phyloP scores from a whole-genome alignment of 2,888 invertebrate genomes.

The Trilocha varians region DNA sequence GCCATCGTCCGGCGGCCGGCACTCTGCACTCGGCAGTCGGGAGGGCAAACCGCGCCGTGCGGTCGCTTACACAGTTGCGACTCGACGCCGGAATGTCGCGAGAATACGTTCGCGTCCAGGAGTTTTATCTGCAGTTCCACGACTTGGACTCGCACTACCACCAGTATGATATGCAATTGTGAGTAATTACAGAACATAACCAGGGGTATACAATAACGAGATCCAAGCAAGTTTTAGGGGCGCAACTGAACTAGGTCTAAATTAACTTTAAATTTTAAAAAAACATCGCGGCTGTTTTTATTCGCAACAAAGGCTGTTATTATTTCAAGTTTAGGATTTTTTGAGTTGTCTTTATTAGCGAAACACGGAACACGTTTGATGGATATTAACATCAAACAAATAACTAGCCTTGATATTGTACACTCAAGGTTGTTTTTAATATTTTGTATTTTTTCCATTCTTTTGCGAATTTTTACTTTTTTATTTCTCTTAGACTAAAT shows the following conservation, averaged over 20 bases:
- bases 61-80: conserved; percentile 14
- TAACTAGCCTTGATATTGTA: not conserved
- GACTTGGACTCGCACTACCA: conserved; percentile 33
- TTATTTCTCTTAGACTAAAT: too few species aligned
- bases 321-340: not conserved
- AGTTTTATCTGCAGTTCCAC: conserved; percentile 36
- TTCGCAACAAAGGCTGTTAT: too few species aligned
- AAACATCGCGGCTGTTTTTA: too few species aligned
- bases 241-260: too few species aligned
- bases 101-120: conserved; percentile 36
- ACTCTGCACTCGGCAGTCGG: conserved; percentile 10
- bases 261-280: too few species aligned
- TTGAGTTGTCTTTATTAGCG: not conserved
- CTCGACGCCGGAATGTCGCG: conserved; percentile 31
- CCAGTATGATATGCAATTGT: conserved; percentile 32
- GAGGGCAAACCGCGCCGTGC: conserved; percentile 14
- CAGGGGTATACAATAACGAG: too few species aligned
- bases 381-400: not conserved
- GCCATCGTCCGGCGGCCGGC: not conserved
- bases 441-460: not conserved
- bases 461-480: not conserved
- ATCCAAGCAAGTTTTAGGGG: too few species aligned
- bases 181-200: conserved; percentile 31
- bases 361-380: not conserved
- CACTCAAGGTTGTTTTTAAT: not conserved